Conservation (phyloP, 2,888 invertebrate species). For the Leuctra nigra region DNA sequence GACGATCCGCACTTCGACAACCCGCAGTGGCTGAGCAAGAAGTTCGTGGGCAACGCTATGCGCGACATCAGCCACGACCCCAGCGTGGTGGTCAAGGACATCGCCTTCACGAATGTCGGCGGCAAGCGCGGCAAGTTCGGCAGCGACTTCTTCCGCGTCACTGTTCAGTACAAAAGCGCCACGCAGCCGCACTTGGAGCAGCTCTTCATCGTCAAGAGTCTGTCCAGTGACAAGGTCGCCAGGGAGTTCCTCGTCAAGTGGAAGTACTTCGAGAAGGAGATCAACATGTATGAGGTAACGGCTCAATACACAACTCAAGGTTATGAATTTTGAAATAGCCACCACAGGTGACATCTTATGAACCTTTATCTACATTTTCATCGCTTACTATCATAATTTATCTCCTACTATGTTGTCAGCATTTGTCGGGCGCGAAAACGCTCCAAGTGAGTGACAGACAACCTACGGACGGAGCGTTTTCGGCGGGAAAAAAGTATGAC, state of each 20-base stretch:
- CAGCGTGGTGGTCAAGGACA: neutral
- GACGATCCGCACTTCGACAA: neutral
- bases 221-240: neutral
- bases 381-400: too few species aligned
- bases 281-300: slow-evolving; percentile 16
- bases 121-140: neutral
- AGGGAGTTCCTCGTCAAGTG: slow-evolving; percentile 3
- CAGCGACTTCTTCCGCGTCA: neutral
- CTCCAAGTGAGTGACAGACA: too few species aligned
- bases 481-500: too few species aligned
- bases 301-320: too few species aligned
- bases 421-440: too few species aligned
- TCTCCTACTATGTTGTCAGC: too few species aligned
- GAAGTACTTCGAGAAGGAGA: slow-evolving; percentile 22
- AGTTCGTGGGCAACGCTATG: neutral
- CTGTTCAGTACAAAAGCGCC: neutral
- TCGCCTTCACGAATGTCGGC: neutral
- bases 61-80: neutral
- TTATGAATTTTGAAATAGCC: too few species aligned
- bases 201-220: neutral
- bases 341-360: too few species aligned
- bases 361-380: too few species aligned
- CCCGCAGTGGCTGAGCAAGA: slow-evolving; percentile 2
- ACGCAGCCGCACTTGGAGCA: neutral
- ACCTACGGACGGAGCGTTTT: too few species aligned